phyloP scores from a whole-genome alignment of 2,888 invertebrate species.

The Eumacrocentrus americanus region DNA sequence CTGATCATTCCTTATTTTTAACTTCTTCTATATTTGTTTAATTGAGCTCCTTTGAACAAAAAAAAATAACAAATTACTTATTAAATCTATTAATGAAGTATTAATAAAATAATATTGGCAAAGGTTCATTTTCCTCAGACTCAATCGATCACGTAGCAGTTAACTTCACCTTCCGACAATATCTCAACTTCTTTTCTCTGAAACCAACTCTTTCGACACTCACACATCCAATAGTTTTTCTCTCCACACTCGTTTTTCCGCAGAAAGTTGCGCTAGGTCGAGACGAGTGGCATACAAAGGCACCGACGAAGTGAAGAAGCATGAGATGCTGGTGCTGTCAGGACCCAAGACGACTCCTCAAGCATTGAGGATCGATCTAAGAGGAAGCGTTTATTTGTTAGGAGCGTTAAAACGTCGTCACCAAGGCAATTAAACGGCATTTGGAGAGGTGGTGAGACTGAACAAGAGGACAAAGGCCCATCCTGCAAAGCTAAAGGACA shows the following conservation, averaged over 20 bases:
- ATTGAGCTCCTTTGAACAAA: background rate
- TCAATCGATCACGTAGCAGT: slow-evolving; percentile 2
- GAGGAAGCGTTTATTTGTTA: slow-evolving; percentile 39
- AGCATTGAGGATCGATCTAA: slow-evolving; percentile 38
- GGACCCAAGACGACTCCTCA: slow-evolving; percentile 18
- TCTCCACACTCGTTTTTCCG: background rate
- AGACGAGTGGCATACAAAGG: background rate
- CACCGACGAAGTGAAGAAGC: background rate
- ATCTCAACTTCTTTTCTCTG: background rate
- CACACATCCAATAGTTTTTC: background rate
- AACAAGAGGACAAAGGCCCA: slow-evolving; percentile 9
- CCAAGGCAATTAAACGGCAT: slow-evolving; percentile 39
- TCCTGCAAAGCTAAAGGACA: slow-evolving; percentile 12
- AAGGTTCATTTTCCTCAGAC: background rate
- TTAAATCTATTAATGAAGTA: too few relatives aligned
- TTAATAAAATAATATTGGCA: background rate
- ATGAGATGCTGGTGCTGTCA: slow-evolving; percentile 20
- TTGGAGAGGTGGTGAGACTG: slow-evolving; percentile 19
- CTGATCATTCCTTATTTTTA: background rate
- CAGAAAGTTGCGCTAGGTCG: background rate
- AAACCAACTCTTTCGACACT: background rate
- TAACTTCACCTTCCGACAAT: background rate
- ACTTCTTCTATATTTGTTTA: slow-evolving; percentile 5
- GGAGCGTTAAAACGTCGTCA: slow-evolving; percentile 34
- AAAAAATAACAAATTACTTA: background rate